These are phyloP conservation scores for Tetrao urogallus DNA, from an alignment of 2,113 vertebrate genomes.

Conservation along the genomic window DNA sequence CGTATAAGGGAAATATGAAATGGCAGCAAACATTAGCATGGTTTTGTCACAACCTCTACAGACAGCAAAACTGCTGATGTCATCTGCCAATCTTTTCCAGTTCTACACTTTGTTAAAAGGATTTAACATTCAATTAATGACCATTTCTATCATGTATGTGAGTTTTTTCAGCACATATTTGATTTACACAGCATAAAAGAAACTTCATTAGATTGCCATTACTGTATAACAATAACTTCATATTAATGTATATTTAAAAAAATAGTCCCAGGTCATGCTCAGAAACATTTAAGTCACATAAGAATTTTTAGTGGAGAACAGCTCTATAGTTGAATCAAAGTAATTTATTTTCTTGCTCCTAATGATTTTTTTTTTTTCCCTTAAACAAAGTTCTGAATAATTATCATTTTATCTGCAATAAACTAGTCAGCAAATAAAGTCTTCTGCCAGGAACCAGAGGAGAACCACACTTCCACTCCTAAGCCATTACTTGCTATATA, in stretches of 20 bases:
- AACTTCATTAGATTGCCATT: not conserved
- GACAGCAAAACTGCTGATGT: not conserved
- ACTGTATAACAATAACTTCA: not conserved
- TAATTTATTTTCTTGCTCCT: not conserved
- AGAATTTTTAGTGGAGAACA: not conserved
- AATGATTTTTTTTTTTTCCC: not conserved
- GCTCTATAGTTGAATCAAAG: too few relatives aligned
- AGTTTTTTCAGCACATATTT: not conserved
- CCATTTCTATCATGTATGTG: not conserved
- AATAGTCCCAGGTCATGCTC: not conserved
- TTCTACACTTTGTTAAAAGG: not conserved
- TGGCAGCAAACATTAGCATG: not conserved
- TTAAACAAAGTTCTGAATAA: not conserved
- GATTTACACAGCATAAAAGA: not conserved
- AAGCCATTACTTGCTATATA: not conserved
- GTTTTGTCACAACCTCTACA: not conserved
- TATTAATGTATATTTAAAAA: not conserved
- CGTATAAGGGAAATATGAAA: not conserved
- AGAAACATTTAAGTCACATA: not conserved
- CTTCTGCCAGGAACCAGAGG: not conserved
- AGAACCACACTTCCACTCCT: not conserved
- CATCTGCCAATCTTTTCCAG: not conserved
- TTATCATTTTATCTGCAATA: not conserved
- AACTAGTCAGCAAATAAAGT: not conserved
- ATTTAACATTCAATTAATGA: not conserved